phyloP scores from a whole-genome alignment of 2,797 vertebrate genomes.

The Coregonus ussuriensis region DNA sequence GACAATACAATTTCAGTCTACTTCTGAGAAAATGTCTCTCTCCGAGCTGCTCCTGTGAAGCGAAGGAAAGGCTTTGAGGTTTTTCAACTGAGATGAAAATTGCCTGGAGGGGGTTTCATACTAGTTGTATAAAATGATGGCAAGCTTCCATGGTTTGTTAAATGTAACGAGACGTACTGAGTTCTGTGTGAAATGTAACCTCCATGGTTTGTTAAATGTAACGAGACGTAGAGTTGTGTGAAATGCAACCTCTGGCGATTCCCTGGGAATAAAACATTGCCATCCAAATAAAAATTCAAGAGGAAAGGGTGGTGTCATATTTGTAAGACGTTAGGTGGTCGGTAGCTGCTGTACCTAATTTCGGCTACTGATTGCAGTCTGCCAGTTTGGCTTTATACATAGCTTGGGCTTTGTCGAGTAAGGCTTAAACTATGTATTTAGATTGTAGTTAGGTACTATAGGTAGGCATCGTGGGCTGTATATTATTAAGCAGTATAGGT shows the following conservation, averaged over 20 bases:
- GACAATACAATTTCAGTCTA: background rate
- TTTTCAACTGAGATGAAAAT: constrained; percentile 22
- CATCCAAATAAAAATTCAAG: background rate
- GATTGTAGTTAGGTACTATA: no score
- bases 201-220: constrained; percentile 7
- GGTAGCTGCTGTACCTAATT: no score
- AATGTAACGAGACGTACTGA: no score
- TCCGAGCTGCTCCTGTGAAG: background rate
- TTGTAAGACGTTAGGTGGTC: no score
- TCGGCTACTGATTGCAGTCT: no score
- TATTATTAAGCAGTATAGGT: no score
- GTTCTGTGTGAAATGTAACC: no score
- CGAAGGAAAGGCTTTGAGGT: constrained; percentile 9
- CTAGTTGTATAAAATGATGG: background rate
- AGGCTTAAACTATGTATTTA: no score
- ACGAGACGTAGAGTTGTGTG: background rate
- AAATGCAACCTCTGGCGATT: background rate
- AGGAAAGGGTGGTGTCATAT: background rate
- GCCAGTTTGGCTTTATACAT: no score
- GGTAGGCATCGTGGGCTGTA: no score
- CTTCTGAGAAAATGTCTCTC: background rate
- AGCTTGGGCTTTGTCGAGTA: no score
- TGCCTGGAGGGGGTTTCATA: constrained; percentile 6
- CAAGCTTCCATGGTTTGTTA: background rate
- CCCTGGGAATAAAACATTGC: background rate